Evolutionary conservation across 1,140 invertebrate genomes (phyloP).

Genomic region (Paralvinella palmiformis): DNA sequence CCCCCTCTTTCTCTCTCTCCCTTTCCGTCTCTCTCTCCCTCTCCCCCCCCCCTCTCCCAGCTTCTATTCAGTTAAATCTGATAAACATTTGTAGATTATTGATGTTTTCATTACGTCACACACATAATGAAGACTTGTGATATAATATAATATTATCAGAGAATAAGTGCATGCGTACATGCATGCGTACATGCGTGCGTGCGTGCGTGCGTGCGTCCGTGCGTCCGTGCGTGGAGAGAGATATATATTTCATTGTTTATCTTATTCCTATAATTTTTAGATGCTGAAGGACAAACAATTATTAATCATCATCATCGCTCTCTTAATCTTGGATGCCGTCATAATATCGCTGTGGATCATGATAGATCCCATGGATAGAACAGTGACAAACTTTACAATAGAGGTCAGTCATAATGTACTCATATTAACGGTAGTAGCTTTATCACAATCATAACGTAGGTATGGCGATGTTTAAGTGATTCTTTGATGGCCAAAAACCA

Average conservation of each 20-base stretch:
- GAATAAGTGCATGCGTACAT: not conserved
- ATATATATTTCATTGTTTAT: not conserved
- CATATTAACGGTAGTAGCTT: no score
- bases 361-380: conserved; percentile 84
- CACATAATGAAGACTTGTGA: no score
- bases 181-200: not conserved
- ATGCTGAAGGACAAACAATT: conserved; percentile 97
- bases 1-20: not conserved
- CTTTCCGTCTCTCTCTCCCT: not conserved
- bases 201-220: not conserved
- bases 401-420: conserved; percentile 52
- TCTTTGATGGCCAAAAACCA: no score
- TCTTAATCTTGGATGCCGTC: conserved; percentile 84
- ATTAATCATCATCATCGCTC: conserved; percentile 91
- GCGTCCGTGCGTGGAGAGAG: not conserved
- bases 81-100: no score
- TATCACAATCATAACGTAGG: no score
- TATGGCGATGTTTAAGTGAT: no score
- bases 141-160: no score
- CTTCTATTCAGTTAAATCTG: no score
- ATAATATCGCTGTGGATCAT: conserved; percentile 96
- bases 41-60: no score
- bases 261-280: conserved; percentile 51
- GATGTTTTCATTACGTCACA: no score
- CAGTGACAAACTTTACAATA: conserved; percentile 73